These are phyloP conservation scores for Lasiurus cinereus DNA, from an alignment of 2,113 vertebrate species.

Conservation along the genomic window DNA sequence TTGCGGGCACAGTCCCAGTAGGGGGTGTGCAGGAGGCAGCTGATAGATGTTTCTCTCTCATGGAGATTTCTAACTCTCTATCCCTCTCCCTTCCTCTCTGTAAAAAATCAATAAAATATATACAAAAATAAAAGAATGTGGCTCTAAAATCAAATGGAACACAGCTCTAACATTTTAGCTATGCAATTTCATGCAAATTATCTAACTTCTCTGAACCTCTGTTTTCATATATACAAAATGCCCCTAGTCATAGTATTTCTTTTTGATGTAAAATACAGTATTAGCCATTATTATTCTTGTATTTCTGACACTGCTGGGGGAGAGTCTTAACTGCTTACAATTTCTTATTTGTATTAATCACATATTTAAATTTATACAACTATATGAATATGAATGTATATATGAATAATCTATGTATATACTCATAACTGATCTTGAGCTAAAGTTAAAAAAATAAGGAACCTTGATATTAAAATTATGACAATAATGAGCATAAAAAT, in stretches of 20 bases:
- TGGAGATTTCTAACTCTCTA: too few species aligned
- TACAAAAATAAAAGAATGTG: neutral
- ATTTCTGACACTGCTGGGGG: neutral
- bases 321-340: neutral
- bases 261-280: neutral
- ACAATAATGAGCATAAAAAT: neutral
- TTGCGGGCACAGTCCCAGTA: too few species aligned
- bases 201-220: neutral
- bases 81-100: too few species aligned
- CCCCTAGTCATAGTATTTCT: neutral
- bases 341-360: slow-evolving; percentile 35
- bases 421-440: slow-evolving; percentile 8
- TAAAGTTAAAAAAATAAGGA: slow-evolving; percentile 19
- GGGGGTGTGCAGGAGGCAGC: too few species aligned
- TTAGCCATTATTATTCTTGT: neutral
- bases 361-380: neutral
- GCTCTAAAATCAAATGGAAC: neutral
- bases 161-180: neutral
- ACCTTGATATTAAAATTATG: neutral
- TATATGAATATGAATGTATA: neutral
- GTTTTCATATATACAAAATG: slow-evolving; percentile 18
- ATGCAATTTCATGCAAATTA: neutral
- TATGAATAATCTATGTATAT: neutral
- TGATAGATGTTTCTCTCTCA: too few species aligned
- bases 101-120: too few species aligned